Percentiles rank a stretch among this genome's conserved stretches.
Evolutionary conservation across 92 coral and sea anemone species (phyloP).

Genomic region (Heteractis magnifica): DNA sequence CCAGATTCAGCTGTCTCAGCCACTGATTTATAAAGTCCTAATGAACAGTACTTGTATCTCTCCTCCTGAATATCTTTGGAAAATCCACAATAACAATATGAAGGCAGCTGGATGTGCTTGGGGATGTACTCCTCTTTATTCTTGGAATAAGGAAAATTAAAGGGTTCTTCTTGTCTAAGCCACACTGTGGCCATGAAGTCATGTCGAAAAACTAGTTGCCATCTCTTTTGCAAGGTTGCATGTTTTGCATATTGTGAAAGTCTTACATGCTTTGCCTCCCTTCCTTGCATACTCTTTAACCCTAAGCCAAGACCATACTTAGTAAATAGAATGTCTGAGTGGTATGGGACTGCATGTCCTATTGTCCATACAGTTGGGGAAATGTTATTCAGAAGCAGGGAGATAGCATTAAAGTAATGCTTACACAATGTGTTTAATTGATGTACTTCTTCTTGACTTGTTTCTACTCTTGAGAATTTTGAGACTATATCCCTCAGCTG

Average conservation of each 20-base stretch:
- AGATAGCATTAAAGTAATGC: slow-evolving; percentile 51
- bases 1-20: slow-evolving; percentile 16
- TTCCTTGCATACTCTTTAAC: slow-evolving; percentile 61
- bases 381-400: slow-evolving; percentile 35
- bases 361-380: slow-evolving; percentile 70
- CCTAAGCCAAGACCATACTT: slow-evolving; percentile 61
- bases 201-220: slow-evolving; percentile 59
- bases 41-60: slow-evolving; percentile 44
- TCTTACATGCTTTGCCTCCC: slow-evolving; percentile 63
- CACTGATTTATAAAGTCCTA: slow-evolving; percentile 26
- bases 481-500: slow-evolving; percentile 63
- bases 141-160: slow-evolving; percentile 28
- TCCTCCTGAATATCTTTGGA: slow-evolving; percentile 38
- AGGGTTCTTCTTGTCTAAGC: slow-evolving; percentile 50
- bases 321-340: slow-evolving; percentile 11
- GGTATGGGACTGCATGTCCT: slow-evolving; percentile 55
- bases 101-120: slow-evolving; percentile 28
- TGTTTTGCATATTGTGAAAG: slow-evolving; percentile 58
- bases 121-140: slow-evolving; percentile 49
- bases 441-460: slow-evolving; percentile 14
- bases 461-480: slow-evolving; percentile 42
- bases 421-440: slow-evolving; percentile 47
- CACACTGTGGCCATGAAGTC: slow-evolving; percentile 55
- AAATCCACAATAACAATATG: slow-evolving; percentile 43
- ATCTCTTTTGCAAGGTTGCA: slow-evolving; percentile 43